Conservation (phyloP, 2,113 vertebrate species). For the Notothenia rossii region DNA sequence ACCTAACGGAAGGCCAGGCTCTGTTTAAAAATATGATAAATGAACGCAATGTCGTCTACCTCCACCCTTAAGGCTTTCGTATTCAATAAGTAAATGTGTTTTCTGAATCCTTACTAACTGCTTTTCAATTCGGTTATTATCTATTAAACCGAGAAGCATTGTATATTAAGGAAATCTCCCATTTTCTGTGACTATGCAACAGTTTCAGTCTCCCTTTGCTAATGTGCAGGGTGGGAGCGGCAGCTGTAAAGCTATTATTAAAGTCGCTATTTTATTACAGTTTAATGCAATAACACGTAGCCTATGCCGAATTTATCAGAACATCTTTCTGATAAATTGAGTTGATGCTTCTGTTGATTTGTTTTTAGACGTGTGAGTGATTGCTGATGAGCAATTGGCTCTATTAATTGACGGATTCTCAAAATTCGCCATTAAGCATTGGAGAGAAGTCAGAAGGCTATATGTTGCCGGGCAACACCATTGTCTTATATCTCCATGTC, state of each 20-base stretch:
- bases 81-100: no score
- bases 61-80: neutral
- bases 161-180: neutral
- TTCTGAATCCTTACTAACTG: fast-evolving
- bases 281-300: neutral
- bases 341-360: neutral
- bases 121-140: neutral
- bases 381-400: neutral
- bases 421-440: neutral
- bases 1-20: neutral
- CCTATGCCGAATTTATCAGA: neutral
- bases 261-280: conserved; percentile 1
- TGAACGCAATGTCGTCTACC: no score
- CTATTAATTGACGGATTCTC: neutral
- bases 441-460: neutral
- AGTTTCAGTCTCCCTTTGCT: neutral
- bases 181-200: conserved; percentile 5
- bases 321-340: neutral
- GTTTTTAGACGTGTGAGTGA: neutral
- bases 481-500: neutral
- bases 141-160: no score
- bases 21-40: neutral
- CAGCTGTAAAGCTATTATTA: neutral
- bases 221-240: conserved; percentile 22
- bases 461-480: conserved; percentile 63